Conservation (phyloP, 1,140 invertebrate genomes). For the Cydia strobilella region DNA sequence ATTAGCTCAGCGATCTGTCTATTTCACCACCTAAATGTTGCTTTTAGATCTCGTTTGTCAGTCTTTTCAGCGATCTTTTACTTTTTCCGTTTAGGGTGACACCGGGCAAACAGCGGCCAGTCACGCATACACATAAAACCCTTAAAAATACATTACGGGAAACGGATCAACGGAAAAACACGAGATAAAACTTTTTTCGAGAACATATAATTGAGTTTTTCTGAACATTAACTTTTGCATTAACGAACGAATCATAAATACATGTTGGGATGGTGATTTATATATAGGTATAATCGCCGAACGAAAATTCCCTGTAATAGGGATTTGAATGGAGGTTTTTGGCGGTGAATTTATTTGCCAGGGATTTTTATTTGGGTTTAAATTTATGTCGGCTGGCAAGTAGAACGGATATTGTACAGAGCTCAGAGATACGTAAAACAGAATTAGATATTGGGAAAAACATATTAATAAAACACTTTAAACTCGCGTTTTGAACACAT, state of each 20-base stretch:
- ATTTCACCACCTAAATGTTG: not conserved
- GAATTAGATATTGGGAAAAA: not conserved
- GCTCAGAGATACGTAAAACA: not conserved
- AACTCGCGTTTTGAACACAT: no score
- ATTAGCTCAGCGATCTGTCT: no score
- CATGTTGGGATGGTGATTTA: slow-evolving; percentile 19
- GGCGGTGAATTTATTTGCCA: slow-evolving; percentile 6
- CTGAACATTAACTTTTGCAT: slow-evolving; percentile 31
- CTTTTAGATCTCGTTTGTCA: not conserved
- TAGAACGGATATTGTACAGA: not conserved
- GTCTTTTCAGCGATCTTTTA: not conserved
- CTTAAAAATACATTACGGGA: slow-evolving; percentile 28
- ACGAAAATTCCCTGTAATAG: slow-evolving; percentile 20
- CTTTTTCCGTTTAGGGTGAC: not conserved
- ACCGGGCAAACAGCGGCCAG: not conserved
- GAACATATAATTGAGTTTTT: slow-evolving; percentile 22
- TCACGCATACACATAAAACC: slow-evolving; percentile 6
- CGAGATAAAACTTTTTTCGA: slow-evolving; percentile 19
- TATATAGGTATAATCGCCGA: slow-evolving; percentile 7
- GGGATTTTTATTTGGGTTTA: not conserved
- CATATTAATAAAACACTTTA: not conserved
- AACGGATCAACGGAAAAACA: slow-evolving; percentile 13
- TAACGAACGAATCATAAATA: slow-evolving; percentile 23
- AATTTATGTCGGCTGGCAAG: not conserved
- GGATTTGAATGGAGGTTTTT: slow-evolving; percentile 13